Evolutionary conservation across 2,113 vertebrate genomes (phyloP), one percentile per base, ranked within the genome.

Genomic region (Pterophyllum scalare): DNA sequence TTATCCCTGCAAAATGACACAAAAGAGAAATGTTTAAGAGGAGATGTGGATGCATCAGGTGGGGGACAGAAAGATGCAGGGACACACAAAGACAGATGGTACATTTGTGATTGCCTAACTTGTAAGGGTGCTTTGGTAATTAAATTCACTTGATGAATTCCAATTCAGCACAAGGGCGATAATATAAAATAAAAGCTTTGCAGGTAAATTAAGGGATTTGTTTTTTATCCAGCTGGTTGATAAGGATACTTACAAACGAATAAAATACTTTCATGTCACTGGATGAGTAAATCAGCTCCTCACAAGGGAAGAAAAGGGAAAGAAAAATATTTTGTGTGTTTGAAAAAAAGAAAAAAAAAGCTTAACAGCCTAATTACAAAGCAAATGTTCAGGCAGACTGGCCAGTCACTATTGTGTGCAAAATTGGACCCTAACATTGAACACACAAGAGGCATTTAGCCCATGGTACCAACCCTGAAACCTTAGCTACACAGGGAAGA

Each of bases 1-100:
- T 98, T 94, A 96, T 95, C 85, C 97, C 98, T 99, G 94, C 79
- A 79, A 78, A 70, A 84, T 6, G 40, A 84, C 62, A 83, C 81
- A 83, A 28, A 13, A 31, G 54, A 86, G 61, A 79, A 38, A 84
- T 1, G 7, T 17, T 60, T 82, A 10, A 86, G 59, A 86, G 14
- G 46, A 64, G 54, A 74, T 59, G 78, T 77, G 54, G 61, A 49
- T 33, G 64, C 49, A 62, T 22, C 61, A 17, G 61, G 60, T 59
- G 35, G 58, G 14, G 24, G 40, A 49, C 49, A 62, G 58, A 38
- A 40, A 14, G 74, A 79, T 4, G 19, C 75, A 12, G 19, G 4
- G 33, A 12, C 1, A 75, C 20, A 74, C 43, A 46, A 38, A 87
- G 17, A 84, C 77, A 90, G 82, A 82, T 79, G 78, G 59, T 43